A percentile compares a stretch with the other conserved stretches of the same genome.
Conservation (phyloP, 2,888 invertebrate genomes). For the Trachelus iudaicus region DNA sequence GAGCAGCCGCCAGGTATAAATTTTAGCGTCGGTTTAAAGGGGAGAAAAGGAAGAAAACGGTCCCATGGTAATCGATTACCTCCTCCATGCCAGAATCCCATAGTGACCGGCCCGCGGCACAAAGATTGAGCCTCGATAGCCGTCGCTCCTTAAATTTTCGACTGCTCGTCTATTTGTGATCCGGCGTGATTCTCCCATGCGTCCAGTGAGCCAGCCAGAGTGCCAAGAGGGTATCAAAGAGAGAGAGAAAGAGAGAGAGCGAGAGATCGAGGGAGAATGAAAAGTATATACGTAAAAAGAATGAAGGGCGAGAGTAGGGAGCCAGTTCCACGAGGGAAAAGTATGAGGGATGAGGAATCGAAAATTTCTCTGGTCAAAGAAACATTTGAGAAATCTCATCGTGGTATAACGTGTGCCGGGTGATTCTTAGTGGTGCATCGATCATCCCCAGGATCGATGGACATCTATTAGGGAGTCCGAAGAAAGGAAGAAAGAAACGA, state of each 20-base stretch:
- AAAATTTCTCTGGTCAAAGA: background rate
- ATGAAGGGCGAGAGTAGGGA: background rate
- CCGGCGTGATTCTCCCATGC: conserved; percentile 31
- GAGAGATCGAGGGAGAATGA: background rate
- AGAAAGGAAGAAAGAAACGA: conserved; percentile 7
- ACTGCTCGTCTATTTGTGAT: conserved; percentile 12
- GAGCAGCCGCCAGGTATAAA: conserved; percentile 60
- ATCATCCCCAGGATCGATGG: background rate
- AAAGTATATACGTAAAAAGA: background rate
- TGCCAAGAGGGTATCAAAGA: background rate
- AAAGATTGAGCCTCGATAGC: conserved; percentile 56
- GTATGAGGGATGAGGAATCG: background rate
- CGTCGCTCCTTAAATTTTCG: conserved; percentile 12
- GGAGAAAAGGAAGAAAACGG: conserved; percentile 40
- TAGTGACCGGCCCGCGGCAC: conserved; percentile 51
- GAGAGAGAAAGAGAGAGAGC: too few relatives aligned
- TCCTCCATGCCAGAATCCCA: conserved; percentile 57
- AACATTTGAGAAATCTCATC: background rate
- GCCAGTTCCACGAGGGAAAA: background rate
- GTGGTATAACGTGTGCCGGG: background rate
- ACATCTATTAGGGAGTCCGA: conserved; percentile 4
- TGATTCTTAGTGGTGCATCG: background rate
- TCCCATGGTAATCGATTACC: conserved; percentile 59
- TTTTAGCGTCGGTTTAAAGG: conserved; percentile 53
- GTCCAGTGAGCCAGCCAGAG: background rate